Evolutionary conservation across 2,888 invertebrate genomes (phyloP).

Genomic region (Zeuzera pyrina): DNA sequence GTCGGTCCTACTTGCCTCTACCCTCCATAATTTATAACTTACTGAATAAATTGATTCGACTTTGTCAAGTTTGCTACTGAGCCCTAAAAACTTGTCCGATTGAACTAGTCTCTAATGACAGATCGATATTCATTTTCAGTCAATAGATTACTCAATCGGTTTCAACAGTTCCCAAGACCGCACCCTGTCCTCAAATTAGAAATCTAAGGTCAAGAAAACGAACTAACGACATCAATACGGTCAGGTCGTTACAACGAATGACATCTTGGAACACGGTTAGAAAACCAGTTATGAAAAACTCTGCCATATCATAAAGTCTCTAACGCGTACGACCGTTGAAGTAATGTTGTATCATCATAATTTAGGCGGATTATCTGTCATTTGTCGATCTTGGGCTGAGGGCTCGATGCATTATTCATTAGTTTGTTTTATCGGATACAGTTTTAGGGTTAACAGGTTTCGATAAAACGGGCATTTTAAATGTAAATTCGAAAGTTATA

Average conservation of each 20-base stretch:
- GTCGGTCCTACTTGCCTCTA: no score
- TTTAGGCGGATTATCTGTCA: constrained; percentile 10
- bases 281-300: constrained; percentile 16
- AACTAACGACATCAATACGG: neutral
- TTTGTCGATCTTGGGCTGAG: constrained; percentile 16
- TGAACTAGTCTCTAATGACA: no score
- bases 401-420: constrained; percentile 24
- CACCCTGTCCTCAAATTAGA: no score
- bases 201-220: constrained; percentile 12
- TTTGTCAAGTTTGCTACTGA: no score
- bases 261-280: constrained; percentile 19
- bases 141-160: no score
- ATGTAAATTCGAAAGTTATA: no score
- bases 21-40: no score
- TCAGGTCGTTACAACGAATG: constrained; percentile 8
- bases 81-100: no score
- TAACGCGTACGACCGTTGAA: neutral
- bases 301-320: constrained; percentile 9
- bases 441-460: constrained; percentile 24
- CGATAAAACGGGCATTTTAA: no score
- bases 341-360: constrained; percentile 4
- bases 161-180: no score
- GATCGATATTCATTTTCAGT: no score
- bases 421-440: constrained; percentile 20
- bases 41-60: no score